Conservation (phyloP, 2,888 invertebrate genomes). For the Romanomermis culicivorax region DNA sequence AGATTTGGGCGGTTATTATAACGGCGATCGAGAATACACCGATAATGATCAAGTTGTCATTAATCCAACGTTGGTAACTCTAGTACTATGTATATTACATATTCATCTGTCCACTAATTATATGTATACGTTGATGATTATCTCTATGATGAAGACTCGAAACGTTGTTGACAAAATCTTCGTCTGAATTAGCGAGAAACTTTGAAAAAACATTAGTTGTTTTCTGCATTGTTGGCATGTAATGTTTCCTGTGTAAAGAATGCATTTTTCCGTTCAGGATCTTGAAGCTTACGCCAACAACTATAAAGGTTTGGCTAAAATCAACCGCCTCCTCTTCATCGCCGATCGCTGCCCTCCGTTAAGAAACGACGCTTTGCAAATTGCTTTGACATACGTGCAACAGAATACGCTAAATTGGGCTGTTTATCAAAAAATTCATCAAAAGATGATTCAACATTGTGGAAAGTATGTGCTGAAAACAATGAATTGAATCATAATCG, state of each 20-base stretch:
- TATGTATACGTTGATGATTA: too few species aligned
- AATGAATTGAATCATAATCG: too few species aligned
- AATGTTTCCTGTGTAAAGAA: background rate
- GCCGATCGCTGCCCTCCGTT: slow-evolving; percentile 82
- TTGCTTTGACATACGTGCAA: slow-evolving; percentile 69
- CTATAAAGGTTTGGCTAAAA: slow-evolving; percentile 68
- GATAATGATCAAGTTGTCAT: too few species aligned
- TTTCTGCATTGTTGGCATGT: background rate
- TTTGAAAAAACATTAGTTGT: background rate
- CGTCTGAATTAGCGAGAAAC: too few species aligned
- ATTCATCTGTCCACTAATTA: too few species aligned
- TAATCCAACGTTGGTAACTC: too few species aligned
- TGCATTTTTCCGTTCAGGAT: slow-evolving; percentile 35
- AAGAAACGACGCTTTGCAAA: slow-evolving; percentile 69
- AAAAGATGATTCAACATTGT: slow-evolving; percentile 44
- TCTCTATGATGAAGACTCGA: too few species aligned
- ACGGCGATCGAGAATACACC: too few species aligned
- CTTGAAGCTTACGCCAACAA: slow-evolving; percentile 74
- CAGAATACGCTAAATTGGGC: slow-evolving; percentile 66
- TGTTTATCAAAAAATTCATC: slow-evolving; percentile 69
- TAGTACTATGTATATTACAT: too few species aligned
- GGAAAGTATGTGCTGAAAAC: background rate
- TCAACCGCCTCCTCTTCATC: slow-evolving; percentile 72
- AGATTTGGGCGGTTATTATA: too few species aligned
- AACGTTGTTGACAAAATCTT: too few species aligned